Conservation (phyloP, 2,797 vertebrate species). For the Decapterus maruadsi region DNA sequence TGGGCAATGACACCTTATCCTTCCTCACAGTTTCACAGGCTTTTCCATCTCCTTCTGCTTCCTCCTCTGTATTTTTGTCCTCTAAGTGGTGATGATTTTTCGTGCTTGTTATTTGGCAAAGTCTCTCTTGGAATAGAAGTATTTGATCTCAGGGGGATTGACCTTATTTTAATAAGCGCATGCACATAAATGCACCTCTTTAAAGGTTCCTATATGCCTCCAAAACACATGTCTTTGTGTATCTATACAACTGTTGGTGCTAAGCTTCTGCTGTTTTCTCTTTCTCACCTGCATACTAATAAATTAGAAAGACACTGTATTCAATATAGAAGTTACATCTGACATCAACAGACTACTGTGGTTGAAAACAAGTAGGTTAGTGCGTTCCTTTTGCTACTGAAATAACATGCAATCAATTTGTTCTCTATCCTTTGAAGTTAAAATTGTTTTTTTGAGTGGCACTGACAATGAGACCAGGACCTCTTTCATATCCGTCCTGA, state of each 20-base stretch:
- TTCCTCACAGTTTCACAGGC: constrained; percentile 18
- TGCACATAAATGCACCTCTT: neutral
- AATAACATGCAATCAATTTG: constrained; percentile 47
- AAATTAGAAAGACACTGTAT: neutral
- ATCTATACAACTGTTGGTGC: neutral
- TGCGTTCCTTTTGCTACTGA: constrained; percentile 24
- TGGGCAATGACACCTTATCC: constrained; percentile 31
- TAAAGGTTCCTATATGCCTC: constrained; percentile 1
- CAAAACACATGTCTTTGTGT: neutral
- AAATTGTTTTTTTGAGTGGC: constrained; percentile 50
- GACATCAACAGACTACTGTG: neutral
- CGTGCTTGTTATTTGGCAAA: constrained; percentile 44
- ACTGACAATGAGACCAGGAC: constrained; percentile 38
- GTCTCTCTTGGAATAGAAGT: constrained; percentile 41
- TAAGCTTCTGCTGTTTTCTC: neutral
- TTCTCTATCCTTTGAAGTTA: constrained; percentile 57
- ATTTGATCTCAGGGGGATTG: constrained; percentile 55
- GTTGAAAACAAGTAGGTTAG: constrained; percentile 40
- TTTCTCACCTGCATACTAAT: neutral
- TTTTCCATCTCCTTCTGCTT: constrained; percentile 32
- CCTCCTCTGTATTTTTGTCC: constrained; percentile 34
- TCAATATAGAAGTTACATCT: neutral
- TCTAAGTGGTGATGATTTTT: constrained; percentile 44
- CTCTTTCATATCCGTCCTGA: constrained; percentile 40
- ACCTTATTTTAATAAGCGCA: constrained; percentile 47